Conservation (phyloP, 2,888 invertebrate genomes). For the Pasiphila rectangulata region DNA sequence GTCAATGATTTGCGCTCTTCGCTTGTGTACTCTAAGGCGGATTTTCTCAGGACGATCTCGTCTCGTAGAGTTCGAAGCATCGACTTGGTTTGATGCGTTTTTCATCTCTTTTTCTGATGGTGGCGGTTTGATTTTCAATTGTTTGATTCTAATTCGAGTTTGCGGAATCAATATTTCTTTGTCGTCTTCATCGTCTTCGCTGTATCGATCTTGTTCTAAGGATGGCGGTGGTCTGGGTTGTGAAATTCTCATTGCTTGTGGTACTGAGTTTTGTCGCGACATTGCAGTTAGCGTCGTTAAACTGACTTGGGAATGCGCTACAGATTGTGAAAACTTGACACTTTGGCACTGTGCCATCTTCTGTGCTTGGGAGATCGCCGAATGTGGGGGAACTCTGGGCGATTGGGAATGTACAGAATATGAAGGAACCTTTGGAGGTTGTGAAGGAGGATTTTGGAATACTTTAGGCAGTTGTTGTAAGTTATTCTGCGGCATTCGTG, state of each 20-base stretch:
- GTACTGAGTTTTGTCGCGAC: background rate
- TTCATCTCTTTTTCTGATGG: slow-evolving; percentile 43
- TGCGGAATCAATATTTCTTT: slow-evolving; percentile 36
- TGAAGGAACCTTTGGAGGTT: slow-evolving; percentile 9
- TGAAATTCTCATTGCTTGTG: slow-evolving; percentile 16
- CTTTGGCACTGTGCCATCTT: background rate
- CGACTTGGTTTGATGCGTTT: slow-evolving; percentile 31
- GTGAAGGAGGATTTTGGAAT: background rate
- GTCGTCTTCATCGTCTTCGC: slow-evolving; percentile 19
- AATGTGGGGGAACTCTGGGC: background rate
- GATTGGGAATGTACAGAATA: background rate
- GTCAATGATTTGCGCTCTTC: slow-evolving; percentile 34
- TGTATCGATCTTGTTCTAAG: slow-evolving; percentile 20
- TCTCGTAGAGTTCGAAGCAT: slow-evolving; percentile 54
- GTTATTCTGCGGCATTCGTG: slow-evolving; percentile 1
- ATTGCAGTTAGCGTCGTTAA: background rate
- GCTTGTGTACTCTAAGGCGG: slow-evolving; percentile 17
- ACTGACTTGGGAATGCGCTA: background rate
- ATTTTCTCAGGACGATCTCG: slow-evolving; percentile 47
- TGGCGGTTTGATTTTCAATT: slow-evolving; percentile 21
- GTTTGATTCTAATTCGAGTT: slow-evolving; percentile 53
- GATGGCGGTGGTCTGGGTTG: slow-evolving; percentile 15
- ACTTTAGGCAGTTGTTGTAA: background rate
- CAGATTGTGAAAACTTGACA: background rate
- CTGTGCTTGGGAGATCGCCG: background rate